These are phyloP conservation scores for Adelges cooleyi DNA, from an alignment of 1,140 invertebrate species.

Conservation along the genomic window DNA sequence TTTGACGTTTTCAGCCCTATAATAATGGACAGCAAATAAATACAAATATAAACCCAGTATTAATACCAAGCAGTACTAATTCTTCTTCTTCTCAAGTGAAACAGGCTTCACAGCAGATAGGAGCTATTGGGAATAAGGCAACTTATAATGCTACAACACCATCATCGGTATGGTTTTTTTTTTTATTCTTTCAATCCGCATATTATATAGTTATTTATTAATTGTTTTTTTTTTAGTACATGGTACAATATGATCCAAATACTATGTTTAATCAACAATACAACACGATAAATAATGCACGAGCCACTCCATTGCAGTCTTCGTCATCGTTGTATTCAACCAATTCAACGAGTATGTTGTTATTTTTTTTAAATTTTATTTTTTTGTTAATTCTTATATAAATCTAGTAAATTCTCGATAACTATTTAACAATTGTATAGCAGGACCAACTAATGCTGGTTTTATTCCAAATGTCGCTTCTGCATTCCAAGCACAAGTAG, in stretches of 20 bases:
- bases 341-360: slow-evolving; percentile 12
- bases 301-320: slow-evolving; percentile 8
- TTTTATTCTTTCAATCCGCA: background rate
- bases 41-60: slow-evolving; percentile 72
- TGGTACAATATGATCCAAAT: slow-evolving; percentile 13
- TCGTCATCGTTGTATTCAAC: slow-evolving; percentile 17
- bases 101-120: slow-evolving; percentile 67
- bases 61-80: slow-evolving; percentile 76
- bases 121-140: slow-evolving; percentile 62
- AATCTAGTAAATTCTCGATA: no score
- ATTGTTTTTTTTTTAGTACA: slow-evolving; percentile 3
- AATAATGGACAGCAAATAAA: slow-evolving; percentile 46
- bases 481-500: slow-evolving; percentile 22
- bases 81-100: slow-evolving; percentile 77
- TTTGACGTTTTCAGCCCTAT: background rate
- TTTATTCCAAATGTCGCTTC: slow-evolving; percentile 15
- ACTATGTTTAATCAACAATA: slow-evolving; percentile 16
- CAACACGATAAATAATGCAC: slow-evolving; percentile 4
- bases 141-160: slow-evolving; percentile 34
- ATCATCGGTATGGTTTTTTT: slow-evolving; percentile 37
- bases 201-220: background rate
- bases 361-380: background rate
- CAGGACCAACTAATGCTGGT: slow-evolving; percentile 15
- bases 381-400: no score
- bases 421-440: no score